Conservation (phyloP, 2,113 vertebrate species). For the Aptenodytes patagonicus region DNA sequence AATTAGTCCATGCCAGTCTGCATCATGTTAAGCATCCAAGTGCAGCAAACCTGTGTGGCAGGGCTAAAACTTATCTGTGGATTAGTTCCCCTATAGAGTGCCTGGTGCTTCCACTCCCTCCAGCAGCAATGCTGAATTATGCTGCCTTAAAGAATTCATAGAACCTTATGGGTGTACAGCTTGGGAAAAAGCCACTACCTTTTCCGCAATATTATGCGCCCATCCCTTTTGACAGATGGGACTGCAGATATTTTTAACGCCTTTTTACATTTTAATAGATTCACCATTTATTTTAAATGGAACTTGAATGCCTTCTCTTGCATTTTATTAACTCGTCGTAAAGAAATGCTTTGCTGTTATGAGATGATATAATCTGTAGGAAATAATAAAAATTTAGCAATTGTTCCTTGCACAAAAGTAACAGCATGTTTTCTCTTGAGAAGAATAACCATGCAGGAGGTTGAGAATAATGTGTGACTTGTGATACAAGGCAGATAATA, state of each 20-base stretch:
- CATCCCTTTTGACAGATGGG: neutral
- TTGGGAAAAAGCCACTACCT: neutral
- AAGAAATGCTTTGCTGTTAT: neutral
- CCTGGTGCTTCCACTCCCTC: neutral
- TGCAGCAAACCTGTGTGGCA: neutral
- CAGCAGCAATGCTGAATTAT: neutral
- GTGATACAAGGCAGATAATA: neutral
- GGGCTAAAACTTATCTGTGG: neutral
- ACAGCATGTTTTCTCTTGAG: neutral
- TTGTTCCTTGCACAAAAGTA: neutral
- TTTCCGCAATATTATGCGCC: neutral
- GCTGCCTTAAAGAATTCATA: neutral
- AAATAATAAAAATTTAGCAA: slow-evolving; percentile 33
- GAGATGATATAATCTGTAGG: neutral
- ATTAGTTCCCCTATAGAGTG: neutral
- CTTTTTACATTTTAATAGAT: neutral
- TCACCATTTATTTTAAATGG: neutral
- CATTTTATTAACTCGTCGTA: neutral
- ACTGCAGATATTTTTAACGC: neutral
- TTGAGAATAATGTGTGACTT: neutral
- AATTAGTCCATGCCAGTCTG: neutral
- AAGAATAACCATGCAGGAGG: neutral
- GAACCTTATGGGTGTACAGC: neutral
- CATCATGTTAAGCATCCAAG: neutral
- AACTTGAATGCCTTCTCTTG: neutral